Conservation (phyloP, 1,140 invertebrate genomes). For the Camponotus pennsylvanicus region DNA sequence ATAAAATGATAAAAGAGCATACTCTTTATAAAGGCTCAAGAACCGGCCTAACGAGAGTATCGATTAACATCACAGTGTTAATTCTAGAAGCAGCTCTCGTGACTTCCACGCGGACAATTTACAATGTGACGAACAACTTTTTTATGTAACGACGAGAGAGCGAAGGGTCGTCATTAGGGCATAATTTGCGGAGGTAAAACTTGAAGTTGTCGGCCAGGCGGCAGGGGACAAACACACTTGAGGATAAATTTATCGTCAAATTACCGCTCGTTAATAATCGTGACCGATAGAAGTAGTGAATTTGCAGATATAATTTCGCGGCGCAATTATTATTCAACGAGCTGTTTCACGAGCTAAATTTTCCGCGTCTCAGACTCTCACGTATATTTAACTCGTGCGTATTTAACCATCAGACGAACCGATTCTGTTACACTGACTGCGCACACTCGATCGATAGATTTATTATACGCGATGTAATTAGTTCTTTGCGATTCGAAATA, state of each 20-base stretch:
- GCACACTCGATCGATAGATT: neutral
- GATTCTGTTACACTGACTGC: neutral
- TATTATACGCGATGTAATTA: slow-evolving; percentile 42
- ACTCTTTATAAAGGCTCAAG: neutral
- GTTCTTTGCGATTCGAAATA: neutral
- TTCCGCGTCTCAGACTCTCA: neutral
- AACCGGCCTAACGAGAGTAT: slow-evolving; percentile 32
- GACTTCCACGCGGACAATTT: slow-evolving; percentile 16
- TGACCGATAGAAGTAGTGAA: neutral
- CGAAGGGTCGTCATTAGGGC: slow-evolving; percentile 32
- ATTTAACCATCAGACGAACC: neutral
- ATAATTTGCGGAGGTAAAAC: slow-evolving; percentile 24
- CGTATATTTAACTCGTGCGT: neutral
- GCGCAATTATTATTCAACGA: slow-evolving; percentile 56
- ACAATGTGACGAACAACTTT: slow-evolving; percentile 3
- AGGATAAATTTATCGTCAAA: slow-evolving; percentile 49
- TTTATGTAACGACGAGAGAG: slow-evolving; percentile 18
- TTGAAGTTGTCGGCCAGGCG: neutral
- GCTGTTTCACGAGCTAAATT: slow-evolving; percentile 13
- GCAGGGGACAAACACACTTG: neutral
- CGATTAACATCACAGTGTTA: slow-evolving; percentile 22
- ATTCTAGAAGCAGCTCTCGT: neutral
- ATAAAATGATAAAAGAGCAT: slow-evolving; percentile 7
- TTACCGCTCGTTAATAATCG: slow-evolving; percentile 43
- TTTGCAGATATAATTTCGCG: slow-evolving; percentile 22